Percentiles rank a stretch among this genome's conserved stretches.
Evolutionary conservation across 2,113 vertebrate genomes (phyloP).

Genomic region (Dicaeum eximium): DNA sequence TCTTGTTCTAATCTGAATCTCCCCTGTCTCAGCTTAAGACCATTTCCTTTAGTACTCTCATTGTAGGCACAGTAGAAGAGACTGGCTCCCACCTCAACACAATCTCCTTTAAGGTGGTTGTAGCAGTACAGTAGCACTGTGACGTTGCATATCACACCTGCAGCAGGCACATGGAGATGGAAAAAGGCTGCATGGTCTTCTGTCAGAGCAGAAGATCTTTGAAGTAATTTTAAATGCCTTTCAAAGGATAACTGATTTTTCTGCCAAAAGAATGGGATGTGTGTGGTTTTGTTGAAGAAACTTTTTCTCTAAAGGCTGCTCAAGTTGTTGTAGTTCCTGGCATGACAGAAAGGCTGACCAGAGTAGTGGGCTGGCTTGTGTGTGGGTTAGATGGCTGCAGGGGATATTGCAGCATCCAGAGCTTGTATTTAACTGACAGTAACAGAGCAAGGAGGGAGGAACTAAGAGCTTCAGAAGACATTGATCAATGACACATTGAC

Average conservation of each 20-base stretch:
- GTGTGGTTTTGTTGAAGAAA: not conserved
- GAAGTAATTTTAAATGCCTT: not conserved
- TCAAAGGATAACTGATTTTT: not conserved
- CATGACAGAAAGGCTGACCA: not conserved
- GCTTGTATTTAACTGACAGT: not conserved
- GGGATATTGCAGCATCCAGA: not conserved
- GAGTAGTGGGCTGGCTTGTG: not conserved
- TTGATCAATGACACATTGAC: not conserved
- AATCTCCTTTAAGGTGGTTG: not conserved
- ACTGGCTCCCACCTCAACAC: not conserved
- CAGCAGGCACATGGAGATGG: not conserved
- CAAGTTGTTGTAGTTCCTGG: not conserved
- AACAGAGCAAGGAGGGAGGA: not conserved
- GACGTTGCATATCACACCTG: rapidly evolving
- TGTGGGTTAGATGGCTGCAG: not conserved
- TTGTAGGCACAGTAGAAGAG: not conserved
- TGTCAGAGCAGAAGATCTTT: not conserved
- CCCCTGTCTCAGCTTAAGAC: not conserved
- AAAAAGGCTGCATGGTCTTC: not conserved
- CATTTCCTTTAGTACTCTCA: not conserved
- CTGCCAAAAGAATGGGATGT: not conserved
- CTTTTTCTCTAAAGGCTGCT: not conserved
- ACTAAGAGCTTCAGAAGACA: not conserved
- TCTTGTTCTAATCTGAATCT: not conserved
- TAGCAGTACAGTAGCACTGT: not conserved